Conservation (phyloP, 2,888 invertebrate genomes). For the Meteorus colon region DNA sequence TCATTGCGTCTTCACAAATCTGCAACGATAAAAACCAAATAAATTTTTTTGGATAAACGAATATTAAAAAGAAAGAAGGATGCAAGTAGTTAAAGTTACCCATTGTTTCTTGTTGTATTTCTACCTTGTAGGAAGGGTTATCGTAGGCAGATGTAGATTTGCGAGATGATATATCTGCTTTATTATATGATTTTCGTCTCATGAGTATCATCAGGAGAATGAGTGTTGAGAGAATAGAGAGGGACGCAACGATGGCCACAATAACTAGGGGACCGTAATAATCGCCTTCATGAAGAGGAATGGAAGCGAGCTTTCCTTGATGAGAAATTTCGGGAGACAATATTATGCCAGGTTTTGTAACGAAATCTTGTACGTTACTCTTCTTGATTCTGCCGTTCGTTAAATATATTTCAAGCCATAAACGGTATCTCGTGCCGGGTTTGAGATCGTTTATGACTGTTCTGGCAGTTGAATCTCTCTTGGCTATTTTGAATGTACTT, state of each 20-base stretch:
- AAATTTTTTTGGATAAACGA: not conserved
- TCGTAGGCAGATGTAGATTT: constrained; percentile 93
- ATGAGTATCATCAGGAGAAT: constrained; percentile 87
- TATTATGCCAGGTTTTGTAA: constrained; percentile 84
- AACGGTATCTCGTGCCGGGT: constrained; percentile 87
- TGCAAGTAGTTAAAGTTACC: constrained; percentile 76
- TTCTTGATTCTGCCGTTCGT: constrained; percentile 93
- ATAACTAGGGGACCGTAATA: constrained; percentile 93
- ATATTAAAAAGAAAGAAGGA: constrained; percentile 30
- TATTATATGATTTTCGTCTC: constrained; percentile 79
- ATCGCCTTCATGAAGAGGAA: constrained; percentile 79
- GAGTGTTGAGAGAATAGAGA: constrained; percentile 88
- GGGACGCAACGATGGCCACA: constrained; percentile 89
- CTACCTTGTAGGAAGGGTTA: constrained; percentile 95
- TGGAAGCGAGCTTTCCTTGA: constrained; percentile 77
- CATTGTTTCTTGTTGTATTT: constrained; percentile 94
- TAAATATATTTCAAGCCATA: constrained; percentile 92
- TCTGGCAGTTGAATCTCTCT: constrained; percentile 81
- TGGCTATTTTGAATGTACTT: constrained; percentile 84
- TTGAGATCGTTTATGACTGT: constrained; percentile 81
- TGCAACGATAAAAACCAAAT: constrained; percentile 53
- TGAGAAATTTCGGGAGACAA: constrained; percentile 74
- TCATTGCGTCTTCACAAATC: constrained; percentile 71
- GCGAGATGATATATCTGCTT: constrained; percentile 87
- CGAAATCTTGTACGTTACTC: constrained; percentile 91